Base-by-base conservation (phyloP, 2,888 invertebrate genomes). In the Autographa gamma region DNA sequence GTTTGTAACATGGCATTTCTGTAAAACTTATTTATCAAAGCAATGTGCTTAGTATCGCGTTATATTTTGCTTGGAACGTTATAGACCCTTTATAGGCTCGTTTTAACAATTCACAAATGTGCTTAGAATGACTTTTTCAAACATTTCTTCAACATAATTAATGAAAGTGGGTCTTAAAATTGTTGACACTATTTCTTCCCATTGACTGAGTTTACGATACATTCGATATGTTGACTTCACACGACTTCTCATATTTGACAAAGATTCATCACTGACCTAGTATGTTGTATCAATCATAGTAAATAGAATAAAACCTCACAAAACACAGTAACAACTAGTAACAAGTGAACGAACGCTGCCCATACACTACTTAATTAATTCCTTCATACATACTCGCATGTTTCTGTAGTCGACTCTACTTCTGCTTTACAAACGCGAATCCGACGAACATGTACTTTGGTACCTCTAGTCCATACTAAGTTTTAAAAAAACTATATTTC, bases 21-120 rank as follows among this genome's bases (percentile, higher is more conserved):
- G 58, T 64, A 58, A 16, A 43, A 58, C 41, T 5, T 19, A 19
- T 54, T 1, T 3, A 54, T 19, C 9, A 9, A 9, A 72, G 62
- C 48, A 16, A 63, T 62, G 63, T 1, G 9, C 19, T 59, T n/a
- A 62, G 14, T 41, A 41, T 32, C 34, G 63, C 32, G 34, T 56
- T 66, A 25, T 11, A n/a, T 52, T 52, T 25, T 16, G 5, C 16
- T 8, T 8, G 19, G 18, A 18, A 52, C 8, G 16, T 16, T 9
- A 11, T 25, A 13, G 4, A 43, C 25, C 1, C 43, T 19, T 38
- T 13, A 43, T 16, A 43, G 25, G 7, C 16, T 41, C 14, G 11
- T 25, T 43, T 41, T 16, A 43, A 4, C 54, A 7, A 3, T 31
- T 8, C 43, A 9, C 4, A 59, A 19, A 38, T 61, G 54, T 60